Base-by-base conservation (phyloP, 2,797 vertebrate genomes). In the Gymnothorax javanicus region DNA sequence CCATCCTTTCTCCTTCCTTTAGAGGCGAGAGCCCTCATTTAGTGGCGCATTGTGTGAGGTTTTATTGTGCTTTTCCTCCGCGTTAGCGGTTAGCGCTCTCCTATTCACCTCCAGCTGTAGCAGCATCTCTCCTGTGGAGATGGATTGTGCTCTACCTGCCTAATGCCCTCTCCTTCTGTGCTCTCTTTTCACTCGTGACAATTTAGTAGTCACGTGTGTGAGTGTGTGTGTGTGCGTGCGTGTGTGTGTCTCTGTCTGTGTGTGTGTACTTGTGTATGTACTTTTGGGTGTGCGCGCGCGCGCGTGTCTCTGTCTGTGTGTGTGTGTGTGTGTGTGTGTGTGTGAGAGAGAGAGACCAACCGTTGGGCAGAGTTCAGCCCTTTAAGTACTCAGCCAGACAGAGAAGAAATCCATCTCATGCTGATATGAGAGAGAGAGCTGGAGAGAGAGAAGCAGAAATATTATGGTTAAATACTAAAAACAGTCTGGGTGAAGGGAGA, bases 1-100 rank as follows among this genome's bases (percentile, higher is more conserved):
- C 81, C 15, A 2, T 52, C 90, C 86, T 89, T 91, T 89, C 87
- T 91, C 90, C 93, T 90, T 90, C 73, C 59, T 59, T 69, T 64
- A 9, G 13, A 8, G 50, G 64, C 17, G 25, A 27, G 64, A 75
- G 17, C 57, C 23, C 75, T 92, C 82, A 82, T 84, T 60, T 88
- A 87, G 87, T 85, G 79, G 25, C 73, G 87, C 73, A 87, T 87
- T 84, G 85, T 84, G 56, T 64, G 52, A 13, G n/a, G 25, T 50
- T 11, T 83, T 71, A 71, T 71, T 86, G 71, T 69, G 54, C 33
- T 67, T n/a, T 75, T 82, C 17, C 82, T 27, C 82, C n/a, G 33
- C 33, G 33, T 43, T 43, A 43, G 33, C 33, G 52, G 85, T 86
- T 58, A 27, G 33, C 57, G 33, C 20, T 64, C 75, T 59, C 54